phyloP scores from a whole-genome alignment of 2,113 vertebrate genomes.

The Orcinus orca region DNA sequence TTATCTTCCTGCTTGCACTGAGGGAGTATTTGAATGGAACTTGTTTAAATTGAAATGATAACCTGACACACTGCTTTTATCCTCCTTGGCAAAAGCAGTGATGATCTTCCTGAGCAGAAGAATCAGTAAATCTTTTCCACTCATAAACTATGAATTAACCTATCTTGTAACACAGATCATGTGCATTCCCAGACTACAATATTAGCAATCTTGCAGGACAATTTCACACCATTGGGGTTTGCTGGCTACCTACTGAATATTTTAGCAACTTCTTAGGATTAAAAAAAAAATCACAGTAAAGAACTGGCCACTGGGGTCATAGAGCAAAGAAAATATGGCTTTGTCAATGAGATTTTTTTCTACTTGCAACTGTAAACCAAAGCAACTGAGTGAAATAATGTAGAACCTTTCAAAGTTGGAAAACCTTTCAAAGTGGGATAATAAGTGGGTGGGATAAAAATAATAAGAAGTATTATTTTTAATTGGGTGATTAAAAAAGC shows the following conservation, averaged over 20 bases:
- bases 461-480: neutral
- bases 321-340: neutral
- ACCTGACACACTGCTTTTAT: neutral
- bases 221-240: neutral
- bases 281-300: neutral
- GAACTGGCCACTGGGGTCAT: neutral
- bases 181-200: neutral
- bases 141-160: neutral
- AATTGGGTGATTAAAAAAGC: neutral
- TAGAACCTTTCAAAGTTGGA: rapidly evolving
- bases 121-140: neutral
- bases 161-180: neutral
- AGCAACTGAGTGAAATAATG: neutral
- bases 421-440: neutral
- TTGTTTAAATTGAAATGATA: neutral
- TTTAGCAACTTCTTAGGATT: neutral
- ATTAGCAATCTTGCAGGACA: neutral
- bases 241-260: neutral
- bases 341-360: neutral
- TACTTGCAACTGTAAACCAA: neutral
- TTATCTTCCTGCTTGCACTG: neutral
- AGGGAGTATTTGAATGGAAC: neutral
- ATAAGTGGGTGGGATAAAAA: too few species aligned
- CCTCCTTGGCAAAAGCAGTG: neutral
- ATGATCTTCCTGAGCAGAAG: neutral